Percentiles rank a stretch among this genome's conserved stretches.
Conservation (phyloP, 2,113 vertebrate genomes). For the Porphyrio hochstetteri region DNA sequence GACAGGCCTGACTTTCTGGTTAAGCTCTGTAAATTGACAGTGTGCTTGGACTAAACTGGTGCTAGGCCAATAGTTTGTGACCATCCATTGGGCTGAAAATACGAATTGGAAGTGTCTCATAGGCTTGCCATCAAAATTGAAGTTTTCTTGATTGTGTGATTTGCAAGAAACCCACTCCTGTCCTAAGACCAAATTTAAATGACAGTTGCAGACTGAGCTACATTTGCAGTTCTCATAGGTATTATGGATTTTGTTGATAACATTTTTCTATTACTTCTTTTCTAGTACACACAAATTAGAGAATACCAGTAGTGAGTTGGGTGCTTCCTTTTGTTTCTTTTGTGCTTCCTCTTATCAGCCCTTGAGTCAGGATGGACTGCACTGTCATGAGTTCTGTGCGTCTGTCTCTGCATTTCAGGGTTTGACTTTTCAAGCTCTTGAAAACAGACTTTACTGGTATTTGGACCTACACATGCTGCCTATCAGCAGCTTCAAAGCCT, state of each 20-base stretch:
- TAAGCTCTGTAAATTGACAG: conserved; percentile 53
- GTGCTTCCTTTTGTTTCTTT: background rate
- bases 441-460: background rate
- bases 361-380: background rate
- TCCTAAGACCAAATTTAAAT: conserved; percentile 23
- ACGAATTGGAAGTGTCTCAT: conserved; percentile 36
- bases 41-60: conserved; percentile 20
- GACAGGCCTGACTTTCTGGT: conserved; percentile 57
- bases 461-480: background rate
- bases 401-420: background rate
- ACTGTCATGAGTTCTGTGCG: background rate
- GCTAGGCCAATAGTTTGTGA: conserved; percentile 36
- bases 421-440: conserved; percentile 16
- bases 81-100: conserved; percentile 30
- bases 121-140: conserved; percentile 12
- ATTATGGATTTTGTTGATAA: background rate
- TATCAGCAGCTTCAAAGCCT: conserved; percentile 16
- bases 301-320: background rate
- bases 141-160: background rate
- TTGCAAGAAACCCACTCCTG: background rate
- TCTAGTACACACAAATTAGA: conserved; percentile 1
- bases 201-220: conserved; percentile 3
- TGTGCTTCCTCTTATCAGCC: background rate
- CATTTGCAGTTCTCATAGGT: background rate
- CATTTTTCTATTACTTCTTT: background rate